Evolutionary conservation across 2,888 invertebrate species (phyloP), one percentile per base, ranked within the genome.

Genomic region (Invenusta paracnida): DNA sequence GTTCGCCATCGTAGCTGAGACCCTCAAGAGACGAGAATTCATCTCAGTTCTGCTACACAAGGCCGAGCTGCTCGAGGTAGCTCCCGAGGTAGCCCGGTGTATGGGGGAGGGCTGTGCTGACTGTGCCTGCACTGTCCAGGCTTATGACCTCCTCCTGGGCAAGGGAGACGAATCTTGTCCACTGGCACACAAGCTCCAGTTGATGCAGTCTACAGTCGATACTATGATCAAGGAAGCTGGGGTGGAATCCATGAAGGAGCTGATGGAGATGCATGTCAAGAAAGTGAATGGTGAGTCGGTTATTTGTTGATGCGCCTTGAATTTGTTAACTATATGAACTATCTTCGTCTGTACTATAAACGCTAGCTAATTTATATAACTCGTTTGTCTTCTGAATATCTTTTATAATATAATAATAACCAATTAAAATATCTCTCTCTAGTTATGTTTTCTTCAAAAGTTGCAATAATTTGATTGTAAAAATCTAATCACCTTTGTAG

Each of bases 1-100:
- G n/a, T 29, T 73, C 2, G 84, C 84, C 13, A 25, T 84, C n/a
- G 84, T 67, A 0, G 25, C 84, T 2, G 84, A 84, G 29, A 30
- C 31, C 23, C 31, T 83, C 1, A 66, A 83, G 31, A 0, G 83
- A 30, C 27, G 30, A 13, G 31, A 83, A 30, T 82, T 82, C 25
- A 25, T 27, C 81, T 2, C 28, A 11, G 2, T n/a, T 11, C 2
- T 79, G 2, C 23, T 30, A 11, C 27, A 30, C 23, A 25, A 29
- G 23, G 31, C 31, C 2, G 28, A n/a, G 2, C 25, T 27, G 28
- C 17, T 27, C 2, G 25, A 28, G 5, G 5, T 11, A n/a, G 28
- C 28, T 2, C 25, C 28, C 2, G 13, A 30, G 2, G 23, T n/a
- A 29, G 29, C 23, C 27, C 28, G 23, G 2, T 30, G 31, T n/a